phyloP scores from a whole-genome alignment of 2,797 vertebrate species.

The Merluccius polli region DNA sequence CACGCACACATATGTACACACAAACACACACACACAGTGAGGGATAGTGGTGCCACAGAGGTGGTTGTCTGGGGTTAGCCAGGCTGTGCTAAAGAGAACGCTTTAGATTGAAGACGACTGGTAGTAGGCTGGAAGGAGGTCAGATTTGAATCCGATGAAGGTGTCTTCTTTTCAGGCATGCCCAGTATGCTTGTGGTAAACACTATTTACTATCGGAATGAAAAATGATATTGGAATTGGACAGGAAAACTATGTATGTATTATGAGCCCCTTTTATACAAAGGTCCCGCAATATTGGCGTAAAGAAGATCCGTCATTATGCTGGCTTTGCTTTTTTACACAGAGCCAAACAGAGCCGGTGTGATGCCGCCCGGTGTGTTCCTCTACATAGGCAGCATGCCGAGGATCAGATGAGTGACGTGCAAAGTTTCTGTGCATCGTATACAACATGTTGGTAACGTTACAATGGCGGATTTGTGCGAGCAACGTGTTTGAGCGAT shows the following conservation, averaged over 20 bases:
- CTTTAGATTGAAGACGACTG: constrained; percentile 55
- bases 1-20: constrained; percentile 29
- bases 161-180: constrained; percentile 13
- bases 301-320: no score
- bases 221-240: background rate
- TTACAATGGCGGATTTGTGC: no score
- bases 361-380: no score
- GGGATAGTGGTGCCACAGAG: constrained; percentile 62
- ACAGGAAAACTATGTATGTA: background rate
- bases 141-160: constrained; percentile 56
- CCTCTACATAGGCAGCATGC: no score
- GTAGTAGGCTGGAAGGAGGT: constrained; percentile 32
- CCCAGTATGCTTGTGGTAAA: background rate
- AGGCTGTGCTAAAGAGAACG: constrained; percentile 61
- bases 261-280: no score
- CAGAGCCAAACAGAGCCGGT: no score
- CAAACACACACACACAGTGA: constrained; percentile 44
- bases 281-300: no score
- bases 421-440: no score
- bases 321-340: no score
- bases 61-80: constrained; percentile 65
- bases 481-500: no score
- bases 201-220: background rate
- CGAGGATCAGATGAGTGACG: no score
- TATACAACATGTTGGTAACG: no score